Evolutionary conservation across 30 jellyfish, hydroid and myxozoan genomes (phyloP).

Genomic region (Haliclystus octoradiatus): DNA sequence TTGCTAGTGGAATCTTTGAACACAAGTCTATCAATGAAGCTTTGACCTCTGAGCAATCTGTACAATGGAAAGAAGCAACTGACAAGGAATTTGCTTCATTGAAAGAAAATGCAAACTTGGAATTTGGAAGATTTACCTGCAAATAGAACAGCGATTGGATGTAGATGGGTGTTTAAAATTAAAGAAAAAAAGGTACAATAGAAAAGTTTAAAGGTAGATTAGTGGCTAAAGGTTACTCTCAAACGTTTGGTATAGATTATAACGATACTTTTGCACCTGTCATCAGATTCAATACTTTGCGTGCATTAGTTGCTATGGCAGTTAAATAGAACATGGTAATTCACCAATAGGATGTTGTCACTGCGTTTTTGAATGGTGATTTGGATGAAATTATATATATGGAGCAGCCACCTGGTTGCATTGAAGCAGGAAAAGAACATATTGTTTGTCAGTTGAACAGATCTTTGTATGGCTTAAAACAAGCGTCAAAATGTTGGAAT

Average conservation of each 20-base stretch:
- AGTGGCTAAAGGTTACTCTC: conserved; percentile 23
- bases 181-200: background rate
- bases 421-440: conserved; percentile 15
- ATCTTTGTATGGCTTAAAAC: conserved; percentile 23
- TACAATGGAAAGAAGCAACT: conserved; percentile 27
- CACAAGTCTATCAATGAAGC: conserved; percentile 11
- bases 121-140: too few species aligned
- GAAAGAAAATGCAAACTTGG: conserved; percentile 26
- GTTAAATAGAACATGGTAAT: conserved; percentile 5
- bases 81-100: conserved; percentile 27
- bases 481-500: conserved; percentile 17
- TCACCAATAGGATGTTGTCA: conserved; percentile 16
- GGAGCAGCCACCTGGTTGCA: conserved; percentile 19
- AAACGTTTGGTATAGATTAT: conserved; percentile 4
- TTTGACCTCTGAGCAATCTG: background rate
- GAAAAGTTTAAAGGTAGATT: conserved; percentile 17
- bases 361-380: conserved; percentile 16
- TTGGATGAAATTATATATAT: conserved; percentile 12
- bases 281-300: conserved; percentile 5
- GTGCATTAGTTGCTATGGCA: conserved; percentile 13
- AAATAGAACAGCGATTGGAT: background rate
- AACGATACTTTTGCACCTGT: conserved; percentile 11
- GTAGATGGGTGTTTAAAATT: background rate
- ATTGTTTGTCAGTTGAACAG: conserved; percentile 16
- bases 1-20: too few species aligned